Evolutionary conservation across 2,888 invertebrate genomes (phyloP), one percentile per base, ranked within the genome.

Genomic region (Petrophora chlorosata): DNA sequence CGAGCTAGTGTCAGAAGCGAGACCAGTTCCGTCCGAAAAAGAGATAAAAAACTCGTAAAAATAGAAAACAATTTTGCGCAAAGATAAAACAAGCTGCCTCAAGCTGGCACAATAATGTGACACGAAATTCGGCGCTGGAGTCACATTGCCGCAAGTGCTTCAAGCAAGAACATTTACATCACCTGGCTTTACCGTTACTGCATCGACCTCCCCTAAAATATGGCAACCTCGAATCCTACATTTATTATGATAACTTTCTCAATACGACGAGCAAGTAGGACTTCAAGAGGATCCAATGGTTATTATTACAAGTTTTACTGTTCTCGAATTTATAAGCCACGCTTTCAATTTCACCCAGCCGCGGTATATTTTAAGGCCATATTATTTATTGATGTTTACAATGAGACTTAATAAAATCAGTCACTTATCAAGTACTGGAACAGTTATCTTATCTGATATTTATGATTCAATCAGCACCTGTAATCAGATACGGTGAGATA

Each of bases 181-280:
- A 72, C 72, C 65, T 63, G 73, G 65, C 63, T 75, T 67, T 63
- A 82, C 83, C 80, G 82, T 82, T 80, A 74, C 59, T 64, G 70
- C 66, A 76, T 72, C 69, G 75, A 63, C 73, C 69, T 70, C 68
- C 73, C 76, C 78, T 81, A 82, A 86, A 83, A 80, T 83, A 83
- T 81, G 65, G 78, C 81, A 85, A 75, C 85, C 85, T 78, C 77
- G 58, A 84, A 79, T 71, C 78, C 85, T 72, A 84, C 85, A 79
- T 82, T 61, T 72, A 66, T 67, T 71, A 72, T 70, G 70, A 77
- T 74, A 76, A 82, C 84, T 84, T 85, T 85, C 84, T 71, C 76
- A 49, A 43, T 49, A 63, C 59, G 19, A n/a, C 23, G n/a, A 56
- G 58, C 52, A 65, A 58, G 60, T 61, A 52, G 57, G 52, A 48